Percentiles rank a stretch among this genome's conserved stretches.
phyloP scores from a whole-genome alignment of 2,888 invertebrate species.

The Polydrusus tereticollis region DNA sequence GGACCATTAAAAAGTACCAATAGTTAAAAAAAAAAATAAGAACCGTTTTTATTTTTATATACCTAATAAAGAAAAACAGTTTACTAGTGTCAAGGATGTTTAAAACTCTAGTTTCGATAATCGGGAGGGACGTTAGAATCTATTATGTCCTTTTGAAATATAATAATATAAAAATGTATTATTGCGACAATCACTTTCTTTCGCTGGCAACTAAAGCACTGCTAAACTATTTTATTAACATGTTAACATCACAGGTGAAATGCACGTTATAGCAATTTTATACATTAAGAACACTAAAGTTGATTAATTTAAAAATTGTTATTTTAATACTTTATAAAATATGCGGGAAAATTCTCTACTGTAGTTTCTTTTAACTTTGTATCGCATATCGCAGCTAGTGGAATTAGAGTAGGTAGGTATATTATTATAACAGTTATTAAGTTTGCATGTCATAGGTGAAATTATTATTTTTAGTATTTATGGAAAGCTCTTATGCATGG shows the following conservation, averaged over 20 bases:
- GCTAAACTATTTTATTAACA: conserved; percentile 34
- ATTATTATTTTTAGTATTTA: conserved; percentile 9
- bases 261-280: conserved; percentile 23
- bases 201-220: conserved; percentile 21
- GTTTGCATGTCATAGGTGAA: conserved; percentile 9
- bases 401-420: not conserved
- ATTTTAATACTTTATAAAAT: conserved; percentile 23
- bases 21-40: too few species aligned
- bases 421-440: conserved; percentile 4
- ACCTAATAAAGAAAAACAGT: too few species aligned
- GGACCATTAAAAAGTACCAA: too few species aligned
- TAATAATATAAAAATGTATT: not conserved
- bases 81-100: too few species aligned
- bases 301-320: conserved; percentile 7
- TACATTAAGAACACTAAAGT: conserved; percentile 31
- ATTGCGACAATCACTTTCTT: not conserved
- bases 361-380: conserved; percentile 19
- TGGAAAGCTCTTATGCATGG: conserved; percentile 13
- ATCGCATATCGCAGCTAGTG: conserved; percentile 38
- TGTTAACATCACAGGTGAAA: conserved; percentile 41
- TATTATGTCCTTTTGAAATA: conserved; percentile 17
- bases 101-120: too few species aligned
- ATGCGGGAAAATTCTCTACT: conserved; percentile 13
- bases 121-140: not conserved
- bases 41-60: too few species aligned